phyloP scores from a whole-genome alignment of 2,113 vertebrate species.

The Rhea americana region DNA sequence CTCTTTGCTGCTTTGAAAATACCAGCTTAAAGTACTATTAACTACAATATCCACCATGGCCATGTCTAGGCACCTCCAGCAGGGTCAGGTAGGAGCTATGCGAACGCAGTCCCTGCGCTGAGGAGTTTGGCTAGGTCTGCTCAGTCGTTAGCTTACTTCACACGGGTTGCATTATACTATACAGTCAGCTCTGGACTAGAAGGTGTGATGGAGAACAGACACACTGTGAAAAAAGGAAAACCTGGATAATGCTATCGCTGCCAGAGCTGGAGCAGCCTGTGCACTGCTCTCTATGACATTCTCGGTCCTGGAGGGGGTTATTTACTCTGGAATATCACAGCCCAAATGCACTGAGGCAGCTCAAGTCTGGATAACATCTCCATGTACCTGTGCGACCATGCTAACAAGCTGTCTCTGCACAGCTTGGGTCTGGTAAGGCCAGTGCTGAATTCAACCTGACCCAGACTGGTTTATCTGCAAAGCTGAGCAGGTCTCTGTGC shows the following conservation, averaged over 20 bases:
- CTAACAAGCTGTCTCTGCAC: neutral
- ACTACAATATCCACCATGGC: neutral
- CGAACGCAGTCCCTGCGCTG: neutral
- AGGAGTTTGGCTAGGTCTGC: neutral
- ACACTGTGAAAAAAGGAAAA: too few species aligned
- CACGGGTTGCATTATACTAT: rapidly evolving
- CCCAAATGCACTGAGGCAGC: neutral
- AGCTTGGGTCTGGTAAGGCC: neutral
- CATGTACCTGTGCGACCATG: too few species aligned
- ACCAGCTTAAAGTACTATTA: neutral
- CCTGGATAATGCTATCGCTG: too few species aligned
- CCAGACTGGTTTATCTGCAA: neutral
- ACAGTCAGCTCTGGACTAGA: neutral
- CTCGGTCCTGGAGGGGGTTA: neutral
- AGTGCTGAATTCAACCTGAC: neutral
- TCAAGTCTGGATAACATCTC: neutral
- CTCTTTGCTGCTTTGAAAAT: neutral
- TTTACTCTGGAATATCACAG: neutral
- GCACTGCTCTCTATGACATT: neutral
- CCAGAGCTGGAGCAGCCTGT: too few species aligned
- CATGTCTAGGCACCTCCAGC: neutral
- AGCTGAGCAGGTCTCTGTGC: neutral
- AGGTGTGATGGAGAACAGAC: neutral
- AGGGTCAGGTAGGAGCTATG: neutral
- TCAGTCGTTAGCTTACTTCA: neutral